Percentiles rank a stretch among this genome's conserved stretches.
Conservation (phyloP, 1,140 invertebrate genomes). For the Mamestra configurata region DNA sequence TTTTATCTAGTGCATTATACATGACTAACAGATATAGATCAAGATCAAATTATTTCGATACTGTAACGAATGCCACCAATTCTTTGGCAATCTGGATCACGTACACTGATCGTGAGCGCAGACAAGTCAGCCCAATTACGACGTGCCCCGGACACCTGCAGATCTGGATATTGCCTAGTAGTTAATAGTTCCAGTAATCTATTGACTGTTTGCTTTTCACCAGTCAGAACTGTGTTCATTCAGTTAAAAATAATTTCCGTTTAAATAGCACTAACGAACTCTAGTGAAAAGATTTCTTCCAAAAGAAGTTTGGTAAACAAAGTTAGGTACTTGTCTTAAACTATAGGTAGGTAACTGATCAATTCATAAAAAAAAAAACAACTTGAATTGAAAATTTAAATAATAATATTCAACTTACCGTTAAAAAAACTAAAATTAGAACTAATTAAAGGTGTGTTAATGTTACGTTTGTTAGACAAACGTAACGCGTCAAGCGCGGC, state of each 20-base stretch:
- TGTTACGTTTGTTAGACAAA: slow-evolving; percentile 41
- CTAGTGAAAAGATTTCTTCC: too few relatives aligned
- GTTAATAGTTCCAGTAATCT: too few relatives aligned
- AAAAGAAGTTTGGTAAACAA: too few relatives aligned
- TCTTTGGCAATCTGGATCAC: neutral
- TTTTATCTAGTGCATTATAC: too few relatives aligned
- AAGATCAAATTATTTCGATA: neutral
- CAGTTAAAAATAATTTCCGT: too few relatives aligned
- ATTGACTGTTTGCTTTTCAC: too few relatives aligned
- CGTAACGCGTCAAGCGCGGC: slow-evolving; percentile 68
- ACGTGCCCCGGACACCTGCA: neutral
- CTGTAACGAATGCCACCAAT: neutral
- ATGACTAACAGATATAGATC: too few relatives aligned
- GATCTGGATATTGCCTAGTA: too few relatives aligned
- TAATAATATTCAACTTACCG: slow-evolving; percentile 32
- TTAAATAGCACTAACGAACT: too few relatives aligned
- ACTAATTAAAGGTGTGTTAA: slow-evolving; percentile 53
- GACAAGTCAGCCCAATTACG: too few relatives aligned
- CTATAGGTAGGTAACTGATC: neutral
- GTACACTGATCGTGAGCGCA: neutral
- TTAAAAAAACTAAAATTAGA: slow-evolving; percentile 42
- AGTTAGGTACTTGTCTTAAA: too few relatives aligned
- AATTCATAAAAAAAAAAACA: slow-evolving; percentile 28
- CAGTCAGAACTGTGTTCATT: too few relatives aligned
- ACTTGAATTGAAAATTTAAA: slow-evolving; percentile 23